phyloP scores from a whole-genome alignment of 2,888 invertebrate genomes.

The Stenurella melanura region DNA sequence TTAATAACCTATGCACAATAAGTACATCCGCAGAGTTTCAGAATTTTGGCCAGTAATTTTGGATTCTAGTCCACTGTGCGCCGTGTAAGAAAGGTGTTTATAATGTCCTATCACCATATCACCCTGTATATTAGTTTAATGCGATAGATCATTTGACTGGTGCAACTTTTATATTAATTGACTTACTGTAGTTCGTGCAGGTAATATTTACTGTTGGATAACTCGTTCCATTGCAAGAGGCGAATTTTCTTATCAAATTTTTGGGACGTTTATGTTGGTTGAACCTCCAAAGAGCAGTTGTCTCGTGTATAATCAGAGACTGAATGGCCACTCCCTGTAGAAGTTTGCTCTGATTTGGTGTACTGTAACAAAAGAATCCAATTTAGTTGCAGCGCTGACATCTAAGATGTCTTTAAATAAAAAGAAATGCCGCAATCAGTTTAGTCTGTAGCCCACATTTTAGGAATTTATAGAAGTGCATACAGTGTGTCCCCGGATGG shows the following conservation, averaged over 20 bases:
- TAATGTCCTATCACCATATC: no score
- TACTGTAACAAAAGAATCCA: constrained; percentile 67
- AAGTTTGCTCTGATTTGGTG: constrained; percentile 73
- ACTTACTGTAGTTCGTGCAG: constrained; percentile 84
- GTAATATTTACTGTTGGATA: constrained; percentile 82
- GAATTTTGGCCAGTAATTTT: no score
- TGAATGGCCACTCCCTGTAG: constrained; percentile 71
- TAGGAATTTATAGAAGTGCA: no score
- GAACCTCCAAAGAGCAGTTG: constrained; percentile 80
- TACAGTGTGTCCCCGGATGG: no score
- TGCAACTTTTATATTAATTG: neutral
- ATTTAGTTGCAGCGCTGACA: constrained; percentile 4
- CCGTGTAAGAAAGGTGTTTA: no score
- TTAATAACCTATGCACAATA: no score
- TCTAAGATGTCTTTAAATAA: no score
- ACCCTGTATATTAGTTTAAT: neutral
- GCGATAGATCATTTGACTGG: constrained; percentile 24
- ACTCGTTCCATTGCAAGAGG: constrained; percentile 80
- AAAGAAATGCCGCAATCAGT: no score
- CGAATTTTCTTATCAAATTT: constrained; percentile 83
- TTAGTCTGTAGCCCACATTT: no score
- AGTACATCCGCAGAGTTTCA: no score
- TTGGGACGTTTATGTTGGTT: constrained; percentile 78
- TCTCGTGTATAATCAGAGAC: constrained; percentile 74
- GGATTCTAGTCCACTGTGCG: no score